Percentiles rank a stretch among this genome's conserved stretches.
These are phyloP conservation scores for Mesembrinibis cayennensis DNA, from an alignment of 2,113 vertebrate genomes.

Conservation along the genomic window DNA sequence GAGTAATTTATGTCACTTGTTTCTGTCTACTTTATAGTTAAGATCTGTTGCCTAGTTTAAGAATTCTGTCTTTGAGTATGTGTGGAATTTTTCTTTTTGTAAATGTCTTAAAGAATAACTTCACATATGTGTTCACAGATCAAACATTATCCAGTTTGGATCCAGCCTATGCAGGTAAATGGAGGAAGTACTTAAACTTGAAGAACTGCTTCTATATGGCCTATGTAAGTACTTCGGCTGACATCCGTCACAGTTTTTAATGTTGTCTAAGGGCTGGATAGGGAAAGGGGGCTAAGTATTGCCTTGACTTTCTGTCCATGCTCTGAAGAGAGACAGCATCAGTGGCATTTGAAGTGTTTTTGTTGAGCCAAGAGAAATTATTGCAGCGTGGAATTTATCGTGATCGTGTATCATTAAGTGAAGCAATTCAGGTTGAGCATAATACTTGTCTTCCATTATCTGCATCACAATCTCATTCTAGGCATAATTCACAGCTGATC, in stretches of 20 bases:
- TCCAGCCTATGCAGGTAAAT: slow-evolving; percentile 89
- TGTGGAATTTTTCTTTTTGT: background rate
- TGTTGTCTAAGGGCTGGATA: background rate
- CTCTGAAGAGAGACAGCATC: background rate
- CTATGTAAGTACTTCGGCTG: slow-evolving; percentile 82
- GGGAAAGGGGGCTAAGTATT: background rate
- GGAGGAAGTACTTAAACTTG: slow-evolving; percentile 96
- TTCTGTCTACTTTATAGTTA: background rate
- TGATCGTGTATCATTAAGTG: background rate
- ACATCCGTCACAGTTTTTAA: background rate
- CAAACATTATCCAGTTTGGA: slow-evolving; percentile 93
- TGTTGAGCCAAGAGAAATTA: background rate
- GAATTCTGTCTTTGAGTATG: background rate
- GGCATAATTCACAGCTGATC: background rate
- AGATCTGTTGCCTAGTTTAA: background rate
- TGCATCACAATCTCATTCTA: background rate
- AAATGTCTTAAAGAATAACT: background rate
- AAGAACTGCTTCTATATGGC: slow-evolving; percentile 97
- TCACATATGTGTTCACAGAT: slow-evolving; percentile 75
- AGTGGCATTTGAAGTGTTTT: background rate
- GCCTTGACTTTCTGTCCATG: background rate
- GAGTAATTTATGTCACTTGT: background rate
- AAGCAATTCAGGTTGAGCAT: background rate
- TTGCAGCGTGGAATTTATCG: background rate
- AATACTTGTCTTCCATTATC: background rate